Percentiles rank a stretch among this genome's conserved stretches.
phyloP scores from a whole-genome alignment of 2,797 vertebrate genomes.

The Arrhamphus sclerolepis region DNA sequence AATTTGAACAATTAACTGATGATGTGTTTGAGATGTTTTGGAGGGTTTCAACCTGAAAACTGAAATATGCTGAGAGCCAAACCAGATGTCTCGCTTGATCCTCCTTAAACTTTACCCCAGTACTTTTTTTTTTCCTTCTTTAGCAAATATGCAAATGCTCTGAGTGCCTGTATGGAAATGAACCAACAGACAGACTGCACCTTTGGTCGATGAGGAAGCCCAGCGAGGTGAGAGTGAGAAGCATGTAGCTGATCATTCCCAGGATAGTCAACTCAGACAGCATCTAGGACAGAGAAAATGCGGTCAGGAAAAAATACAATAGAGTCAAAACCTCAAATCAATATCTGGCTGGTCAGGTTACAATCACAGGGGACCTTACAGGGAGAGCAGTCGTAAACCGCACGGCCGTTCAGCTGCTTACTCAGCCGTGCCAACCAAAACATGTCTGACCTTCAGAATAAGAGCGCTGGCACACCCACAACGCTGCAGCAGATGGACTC shows the following conservation, averaged over 20 bases:
- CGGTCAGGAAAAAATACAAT: conserved; percentile 40
- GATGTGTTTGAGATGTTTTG: too few relatives aligned
- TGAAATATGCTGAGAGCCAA: too few relatives aligned
- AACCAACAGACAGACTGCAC: conserved; percentile 66
- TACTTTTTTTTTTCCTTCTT: too few relatives aligned
- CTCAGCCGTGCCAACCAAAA: conserved; percentile 60
- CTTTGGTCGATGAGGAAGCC: conserved; percentile 90
- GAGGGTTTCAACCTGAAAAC: too few relatives aligned
- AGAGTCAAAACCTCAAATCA: conserved; percentile 54
- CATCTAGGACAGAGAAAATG: conserved; percentile 62
- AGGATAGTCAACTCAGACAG: conserved; percentile 83
- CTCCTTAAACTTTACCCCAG: too few relatives aligned
- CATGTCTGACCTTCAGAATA: conserved; percentile 57
- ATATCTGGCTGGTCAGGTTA: conserved; percentile 47
- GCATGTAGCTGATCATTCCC: conserved; percentile 82
- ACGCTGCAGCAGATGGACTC: conserved; percentile 25
- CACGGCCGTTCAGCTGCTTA: conserved; percentile 45
- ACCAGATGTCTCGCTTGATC: too few relatives aligned
- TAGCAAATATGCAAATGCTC: too few relatives aligned
- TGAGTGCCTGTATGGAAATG: too few relatives aligned
- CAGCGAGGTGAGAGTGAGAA: conserved; percentile 87
- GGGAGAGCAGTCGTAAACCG: conserved; percentile 53
- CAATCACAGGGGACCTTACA: conserved; percentile 41
- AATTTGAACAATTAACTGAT: too few relatives aligned
- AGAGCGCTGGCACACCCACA: conserved; percentile 43